Evolutionary conservation across 2,113 vertebrate species (phyloP).

Genomic region (Brevimyrus niger): DNA sequence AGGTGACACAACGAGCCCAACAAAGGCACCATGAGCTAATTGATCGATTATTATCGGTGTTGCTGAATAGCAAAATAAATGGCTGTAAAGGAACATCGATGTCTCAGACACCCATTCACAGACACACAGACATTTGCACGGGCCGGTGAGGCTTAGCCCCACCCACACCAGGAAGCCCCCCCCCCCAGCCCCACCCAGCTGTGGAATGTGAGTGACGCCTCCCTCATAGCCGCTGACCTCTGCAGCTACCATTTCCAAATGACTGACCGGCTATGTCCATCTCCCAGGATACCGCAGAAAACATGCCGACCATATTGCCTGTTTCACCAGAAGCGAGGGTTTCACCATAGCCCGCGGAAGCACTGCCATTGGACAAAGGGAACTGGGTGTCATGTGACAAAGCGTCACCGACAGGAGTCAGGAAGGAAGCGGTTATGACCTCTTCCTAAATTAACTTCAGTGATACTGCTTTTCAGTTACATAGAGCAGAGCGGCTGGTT

Average conservation of each 20-base stretch:
- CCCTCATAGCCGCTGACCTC: neutral
- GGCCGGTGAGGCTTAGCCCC: neutral
- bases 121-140: neutral
- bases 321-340: neutral
- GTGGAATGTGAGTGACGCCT: neutral
- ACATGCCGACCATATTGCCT: neutral
- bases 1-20: neutral
- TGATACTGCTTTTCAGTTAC: too few species aligned
- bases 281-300: slow-evolving; percentile 14
- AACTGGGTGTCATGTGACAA: too few species aligned
- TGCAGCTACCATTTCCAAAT: neutral
- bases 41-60: neutral
- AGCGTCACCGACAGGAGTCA: too few species aligned
- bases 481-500: neutral
- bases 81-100: neutral
- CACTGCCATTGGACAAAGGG: neutral
- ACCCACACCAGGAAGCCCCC: neutral
- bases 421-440: neutral
- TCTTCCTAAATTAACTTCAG: neutral
- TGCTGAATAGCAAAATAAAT: neutral
- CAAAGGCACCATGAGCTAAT: neutral
- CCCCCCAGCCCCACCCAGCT: neutral
- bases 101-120: neutral
- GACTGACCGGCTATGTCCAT: neutral
- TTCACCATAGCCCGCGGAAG: neutral